phyloP scores from a whole-genome alignment of 1,140 invertebrate species.

The Heliconius eleuchia region DNA sequence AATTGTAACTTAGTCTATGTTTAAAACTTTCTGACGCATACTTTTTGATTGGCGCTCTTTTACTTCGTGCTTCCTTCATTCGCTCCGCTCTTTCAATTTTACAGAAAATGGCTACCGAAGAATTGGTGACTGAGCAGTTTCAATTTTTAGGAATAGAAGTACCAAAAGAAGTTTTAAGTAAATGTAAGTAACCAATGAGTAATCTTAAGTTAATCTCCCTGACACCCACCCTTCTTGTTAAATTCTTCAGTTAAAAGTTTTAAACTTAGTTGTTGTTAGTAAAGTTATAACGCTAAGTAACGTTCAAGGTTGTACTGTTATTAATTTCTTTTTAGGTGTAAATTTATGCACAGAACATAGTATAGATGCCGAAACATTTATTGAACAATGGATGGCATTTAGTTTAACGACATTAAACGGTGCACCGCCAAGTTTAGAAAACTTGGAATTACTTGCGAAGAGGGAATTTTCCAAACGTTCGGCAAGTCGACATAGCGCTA shows the following conservation, averaged over 20 bases:
- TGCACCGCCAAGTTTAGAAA: slow-evolving; percentile 81
- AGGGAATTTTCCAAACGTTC: slow-evolving; percentile 83
- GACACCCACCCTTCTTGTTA: slow-evolving; percentile 11
- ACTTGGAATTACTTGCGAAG: slow-evolving; percentile 83
- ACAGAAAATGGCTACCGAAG: slow-evolving; percentile 80
- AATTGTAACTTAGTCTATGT: slow-evolving; percentile 46
- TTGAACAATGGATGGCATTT: slow-evolving; percentile 86
- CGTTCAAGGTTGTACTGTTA: slow-evolving; percentile 78
- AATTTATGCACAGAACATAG: slow-evolving; percentile 83
- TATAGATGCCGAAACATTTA: slow-evolving; percentile 85
- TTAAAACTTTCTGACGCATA: slow-evolving; percentile 66
- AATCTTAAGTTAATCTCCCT: slow-evolving; percentile 22
- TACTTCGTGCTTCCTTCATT: slow-evolving; percentile 65
- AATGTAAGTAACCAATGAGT: slow-evolving; percentile 65
- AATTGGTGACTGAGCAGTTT: slow-evolving; percentile 81
- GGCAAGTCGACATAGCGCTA: slow-evolving; percentile 56
- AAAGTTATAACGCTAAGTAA: slow-evolving; percentile 56
- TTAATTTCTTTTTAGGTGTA: slow-evolving; percentile 75
- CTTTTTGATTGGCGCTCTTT: slow-evolving; percentile 79
- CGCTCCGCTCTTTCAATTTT: slow-evolving; percentile 70
- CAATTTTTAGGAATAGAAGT: slow-evolving; percentile 77
- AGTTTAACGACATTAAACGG: slow-evolving; percentile 83
- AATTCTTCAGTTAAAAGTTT: slow-evolving; percentile 29
- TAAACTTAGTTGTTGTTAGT: slow-evolving; percentile 54
- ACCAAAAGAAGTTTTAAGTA: slow-evolving; percentile 66